Evolutionary conservation across 2,888 invertebrate species (phyloP), one percentile per base, ranked within the genome.

Genomic region (Beris chalybata): DNA sequence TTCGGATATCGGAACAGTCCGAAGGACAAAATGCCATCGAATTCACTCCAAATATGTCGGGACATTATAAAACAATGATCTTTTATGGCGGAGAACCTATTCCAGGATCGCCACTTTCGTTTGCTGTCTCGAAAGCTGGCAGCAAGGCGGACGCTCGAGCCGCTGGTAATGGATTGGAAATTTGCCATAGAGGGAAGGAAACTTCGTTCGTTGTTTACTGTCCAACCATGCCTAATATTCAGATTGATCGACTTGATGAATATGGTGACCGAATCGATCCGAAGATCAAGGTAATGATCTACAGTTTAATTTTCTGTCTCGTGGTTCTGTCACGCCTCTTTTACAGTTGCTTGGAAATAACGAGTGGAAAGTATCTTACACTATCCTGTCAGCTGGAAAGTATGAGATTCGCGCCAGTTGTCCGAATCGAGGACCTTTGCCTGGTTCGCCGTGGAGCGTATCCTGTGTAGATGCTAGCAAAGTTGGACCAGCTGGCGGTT

Each of bases 361-460:
- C 1, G 91, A 93, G 71, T 96, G 92, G 87, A 88, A 90, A 69
- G 93, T 96, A 56, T 90, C 93, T 0, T 98, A 96, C 80, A 88
- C 91, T 1, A 96, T 97, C 0, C 86, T 91, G 0, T 93, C 93
- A 74, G 91, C 94, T n/a, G 97, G 97, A 1, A 85, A 90, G 48
- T 97, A 95, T 77, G 94, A 95, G 78, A 89, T 97, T 43, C 84
- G 92, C 69, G 90, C 97, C 71, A 89, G 89, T 72, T 87, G 87
- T 32, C 76, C 83, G 0, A 79, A 83, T 54, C 78, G 79, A 64
- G 87, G 86, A 48, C 87, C 87, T 43, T 75, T 89, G 72, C 85
- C 88, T 48, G 92, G 93, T 1, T 92, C 92, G 64, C 93, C 93
- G 0, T 93, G 92, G 85, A 90, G 90, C 72, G 89, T 93, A 15